Base-by-base conservation (phyloP, 2,888 invertebrate species). In the Patella pellucida region DNA sequence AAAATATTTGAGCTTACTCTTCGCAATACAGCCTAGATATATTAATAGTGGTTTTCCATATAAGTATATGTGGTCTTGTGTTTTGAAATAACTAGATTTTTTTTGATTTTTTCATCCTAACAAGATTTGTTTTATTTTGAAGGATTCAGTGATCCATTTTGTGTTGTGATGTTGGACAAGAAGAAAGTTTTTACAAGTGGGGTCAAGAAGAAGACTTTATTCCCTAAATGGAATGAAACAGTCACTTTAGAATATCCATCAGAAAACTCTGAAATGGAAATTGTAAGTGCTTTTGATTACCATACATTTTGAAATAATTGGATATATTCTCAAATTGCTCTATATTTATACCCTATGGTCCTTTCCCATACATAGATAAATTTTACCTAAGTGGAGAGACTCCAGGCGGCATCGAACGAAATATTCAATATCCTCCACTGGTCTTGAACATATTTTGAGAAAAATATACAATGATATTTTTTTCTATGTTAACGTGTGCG, bases 71-170 rank as follows among this genome's bases (percentile, higher is more conserved):
- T 11, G 62, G 5, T 62, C 19, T 62, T 5, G 62, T 62, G 12
- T 62, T 62, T 52, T 52, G 27, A 31, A 52, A 52, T 14, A 19
- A 7, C 23, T 27, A 31, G 16, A 51, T 62, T 51, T 50, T 27
- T 74, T 56, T 19, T 52, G 16, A 3, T 54, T n/a, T 77, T 68
- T n/a, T 68, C 11, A 41, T 9, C 41, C 9, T 41, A 9, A 41
- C 41, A 41, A 41, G 41, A 41, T 41, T 41, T 41, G 9, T 41
- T 9, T 41, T 41, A 7, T 9, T 16, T 27, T 54, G 11, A 78
- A 91, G 91, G 93, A n/a, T 92, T 91, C 85, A 93, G 93, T 85
- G 93, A 93, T 84, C 93, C 93, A 11, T 93, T 92, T 83, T 93
- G 92, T 85, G 92, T 92, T 75, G 86, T 93, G 16, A 90, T 90